A percentile compares a stretch with the other conserved stretches of the same genome.
phyloP scores from a whole-genome alignment of 2,113 vertebrate genomes.

The Podarcis raffonei region DNA sequence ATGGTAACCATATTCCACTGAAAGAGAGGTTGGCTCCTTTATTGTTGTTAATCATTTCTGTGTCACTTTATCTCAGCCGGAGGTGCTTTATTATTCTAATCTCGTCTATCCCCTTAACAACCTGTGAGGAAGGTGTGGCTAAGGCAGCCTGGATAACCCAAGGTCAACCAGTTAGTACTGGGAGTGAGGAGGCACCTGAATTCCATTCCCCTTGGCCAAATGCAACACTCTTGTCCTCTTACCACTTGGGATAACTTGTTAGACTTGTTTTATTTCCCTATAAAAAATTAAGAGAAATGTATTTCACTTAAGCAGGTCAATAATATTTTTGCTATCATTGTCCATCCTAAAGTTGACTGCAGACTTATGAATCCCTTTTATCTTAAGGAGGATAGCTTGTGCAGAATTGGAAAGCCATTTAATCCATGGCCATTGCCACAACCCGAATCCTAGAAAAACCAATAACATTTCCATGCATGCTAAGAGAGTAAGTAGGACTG shows the following conservation, averaged over 20 bases:
- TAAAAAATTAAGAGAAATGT: background rate
- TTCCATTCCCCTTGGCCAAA: background rate
- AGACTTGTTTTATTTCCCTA: background rate
- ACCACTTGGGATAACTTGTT: background rate
- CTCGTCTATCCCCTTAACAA: background rate
- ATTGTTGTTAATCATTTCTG: slow-evolving; percentile 11
- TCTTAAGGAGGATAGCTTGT: background rate
- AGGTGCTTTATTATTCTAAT: slow-evolving; percentile 10
- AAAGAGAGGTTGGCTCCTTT: background rate
- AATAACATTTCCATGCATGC: too few species aligned
- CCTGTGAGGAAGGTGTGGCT: background rate
- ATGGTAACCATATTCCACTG: background rate
- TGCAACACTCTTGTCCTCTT: background rate
- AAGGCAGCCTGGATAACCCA: background rate
- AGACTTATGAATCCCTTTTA: background rate
- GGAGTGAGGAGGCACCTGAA: background rate
- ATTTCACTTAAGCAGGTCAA: background rate
- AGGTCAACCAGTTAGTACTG: background rate
- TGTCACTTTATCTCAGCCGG: background rate
- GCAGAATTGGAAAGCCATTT: background rate
- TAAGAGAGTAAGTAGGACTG: too few species aligned
- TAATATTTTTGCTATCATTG: background rate
- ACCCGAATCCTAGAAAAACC: too few species aligned
- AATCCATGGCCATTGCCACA: background rate
- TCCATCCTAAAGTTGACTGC: background rate